Base-by-base conservation (phyloP, 2,888 invertebrate genomes). In the Harpalus rubripes region DNA sequence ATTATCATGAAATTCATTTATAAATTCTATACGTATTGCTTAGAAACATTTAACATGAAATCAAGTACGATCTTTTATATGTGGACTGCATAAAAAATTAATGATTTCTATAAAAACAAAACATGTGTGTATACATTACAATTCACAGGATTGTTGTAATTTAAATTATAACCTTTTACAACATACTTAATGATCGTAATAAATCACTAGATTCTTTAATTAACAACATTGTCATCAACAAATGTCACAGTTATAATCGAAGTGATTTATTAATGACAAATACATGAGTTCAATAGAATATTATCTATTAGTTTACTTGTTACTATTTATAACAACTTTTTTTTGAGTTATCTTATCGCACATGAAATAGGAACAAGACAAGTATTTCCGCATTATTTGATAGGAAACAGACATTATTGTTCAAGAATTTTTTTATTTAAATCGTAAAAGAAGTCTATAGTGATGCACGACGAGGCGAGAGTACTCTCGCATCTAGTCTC, bases 61-160 rank as follows among this genome's bases (percentile, higher is more conserved):
- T 68, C 68, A 68, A 68, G 41, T 68, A 39, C 68, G 32, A 68
- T 32, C 32, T 39, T n/a, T 16, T 1, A 0, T 32, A 68, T 41
- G 68, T 68, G 68, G n/a, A 39, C 12, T 68, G 68, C 32, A 68
- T 68, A 39, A 68, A 68, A 68, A 63, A 63, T 63, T 63, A 63
- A 63, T 63, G 26, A 63, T 63, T 63, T 63, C 63, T 63, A 63
- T 26, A 63, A 10, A 39, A 68, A 68, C 68, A 68, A 68, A 68
- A 68, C 68, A 68, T 68, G 63, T 68, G 15, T 32, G 32, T 39
- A 39, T 15, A 15, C 68, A 68, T 68, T 68, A 68, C 15, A 15
- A 68, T 68, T 68, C 68, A 68, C 26, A 41, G 39, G 10, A 32
- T 39, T 68, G 41, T 68, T 68, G 68, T 68, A 41, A 39, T 68